Evolutionary conservation across 1,140 invertebrate species (phyloP).

Genomic region (Trypoxylus dichotomus): DNA sequence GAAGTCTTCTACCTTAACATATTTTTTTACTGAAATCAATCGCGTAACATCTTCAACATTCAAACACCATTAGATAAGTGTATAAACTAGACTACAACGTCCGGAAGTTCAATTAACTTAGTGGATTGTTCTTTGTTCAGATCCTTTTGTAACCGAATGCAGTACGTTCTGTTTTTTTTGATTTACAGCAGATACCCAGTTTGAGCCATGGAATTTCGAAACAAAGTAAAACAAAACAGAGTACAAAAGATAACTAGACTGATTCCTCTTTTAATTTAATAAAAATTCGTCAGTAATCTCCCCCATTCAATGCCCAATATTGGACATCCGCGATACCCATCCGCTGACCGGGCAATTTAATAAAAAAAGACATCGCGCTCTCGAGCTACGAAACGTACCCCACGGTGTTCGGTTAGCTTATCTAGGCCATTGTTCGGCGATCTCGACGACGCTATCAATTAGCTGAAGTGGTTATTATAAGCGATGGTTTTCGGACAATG

Average conservation of each 20-base stretch:
- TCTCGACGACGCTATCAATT: neutral
- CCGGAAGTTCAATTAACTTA: too few relatives aligned
- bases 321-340: neutral
- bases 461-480: neutral
- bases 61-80: too few relatives aligned
- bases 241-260: neutral
- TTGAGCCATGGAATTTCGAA: too few relatives aligned
- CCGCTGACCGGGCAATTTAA: neutral
- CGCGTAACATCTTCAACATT: too few relatives aligned
- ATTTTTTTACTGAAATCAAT: too few relatives aligned
- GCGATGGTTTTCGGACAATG: neutral
- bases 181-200: too few relatives aligned
- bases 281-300: neutral
- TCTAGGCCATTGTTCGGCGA: neutral
- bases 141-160: too few relatives aligned
- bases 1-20: too few relatives aligned
- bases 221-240: neutral
- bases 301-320: neutral
- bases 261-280: neutral
- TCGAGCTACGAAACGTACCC: neutral
- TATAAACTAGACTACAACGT: too few relatives aligned
- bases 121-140: too few relatives aligned
- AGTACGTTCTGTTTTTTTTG: too few relatives aligned
- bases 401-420: neutral
- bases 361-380: neutral